Conservation (phyloP, 92 coral and sea anemone species). For the Chrysogorgia sp. region DNA sequence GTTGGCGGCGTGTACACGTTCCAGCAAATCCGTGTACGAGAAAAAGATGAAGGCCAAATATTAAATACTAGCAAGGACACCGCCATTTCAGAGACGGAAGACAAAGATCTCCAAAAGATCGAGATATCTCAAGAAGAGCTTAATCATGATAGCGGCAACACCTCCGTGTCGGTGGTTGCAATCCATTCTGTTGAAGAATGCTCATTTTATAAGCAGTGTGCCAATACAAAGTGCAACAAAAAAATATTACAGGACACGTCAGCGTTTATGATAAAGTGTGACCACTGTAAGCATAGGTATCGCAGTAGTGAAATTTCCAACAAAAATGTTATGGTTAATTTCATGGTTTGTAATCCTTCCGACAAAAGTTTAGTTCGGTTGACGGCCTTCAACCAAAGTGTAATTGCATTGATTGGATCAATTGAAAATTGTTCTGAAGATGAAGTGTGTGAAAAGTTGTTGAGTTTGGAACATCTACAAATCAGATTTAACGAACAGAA, state of each 20-base stretch:
- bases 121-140: constrained; percentile 9
- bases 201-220: constrained; percentile 36
- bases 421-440: too few species aligned
- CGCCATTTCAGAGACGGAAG: constrained; percentile 2
- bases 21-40: constrained; percentile 35
- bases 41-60: constrained; percentile 38
- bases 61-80: constrained; percentile 46
- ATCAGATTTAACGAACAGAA: background rate
- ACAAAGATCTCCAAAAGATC: background rate
- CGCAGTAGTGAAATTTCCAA: too few species aligned
- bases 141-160: background rate
- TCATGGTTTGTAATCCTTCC: background rate
- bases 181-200: constrained; percentile 41
- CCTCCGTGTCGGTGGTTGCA: background rate
- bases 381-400: too few species aligned
- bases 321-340: constrained; percentile 2
- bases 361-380: too few species aligned
- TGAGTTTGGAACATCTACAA: background rate
- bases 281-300: constrained; percentile 12
- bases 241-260: constrained; percentile 36
- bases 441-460: too few species aligned
- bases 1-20: constrained; percentile 47
- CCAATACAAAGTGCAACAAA: constrained; percentile 40
- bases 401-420: too few species aligned
- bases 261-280: constrained; percentile 27